Evolutionary conservation across 2,797 vertebrate species (phyloP).

Genomic region (Eulemur mongoz): DNA sequence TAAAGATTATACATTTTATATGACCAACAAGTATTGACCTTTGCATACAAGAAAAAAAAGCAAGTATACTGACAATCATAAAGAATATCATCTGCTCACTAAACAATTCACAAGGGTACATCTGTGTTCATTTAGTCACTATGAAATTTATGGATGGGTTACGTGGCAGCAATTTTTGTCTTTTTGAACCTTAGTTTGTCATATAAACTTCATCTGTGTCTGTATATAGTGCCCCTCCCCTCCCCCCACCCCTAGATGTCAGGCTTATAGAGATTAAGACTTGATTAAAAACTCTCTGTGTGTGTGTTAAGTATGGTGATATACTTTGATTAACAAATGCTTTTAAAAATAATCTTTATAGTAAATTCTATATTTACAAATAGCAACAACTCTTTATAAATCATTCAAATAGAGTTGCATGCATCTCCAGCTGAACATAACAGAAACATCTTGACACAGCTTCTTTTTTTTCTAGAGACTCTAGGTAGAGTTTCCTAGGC

Average conservation of each 20-base stretch:
- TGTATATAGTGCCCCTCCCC: rapidly evolving
- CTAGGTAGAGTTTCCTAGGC: not conserved
- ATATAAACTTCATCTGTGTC: not conserved
- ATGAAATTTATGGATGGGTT: not conserved
- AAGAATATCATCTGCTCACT: not conserved
- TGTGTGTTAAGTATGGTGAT: not conserved
- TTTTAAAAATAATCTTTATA: not conserved
- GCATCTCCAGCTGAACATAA: not conserved
- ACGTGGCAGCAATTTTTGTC: not conserved
- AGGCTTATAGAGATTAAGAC: not conserved
- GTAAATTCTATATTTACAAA: not conserved
- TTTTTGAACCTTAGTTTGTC: not conserved
- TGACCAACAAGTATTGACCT: not conserved
- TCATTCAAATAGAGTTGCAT: not conserved
- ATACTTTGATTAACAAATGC: not conserved
- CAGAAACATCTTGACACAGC: not conserved
- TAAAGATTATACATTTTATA: not conserved
- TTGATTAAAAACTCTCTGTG: not conserved
- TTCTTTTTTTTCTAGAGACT: not conserved
- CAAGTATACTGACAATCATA: not conserved
- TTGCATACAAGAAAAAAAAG: not conserved
- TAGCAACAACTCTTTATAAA: not conserved
- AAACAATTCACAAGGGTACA: not conserved
- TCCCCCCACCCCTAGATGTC: no score
- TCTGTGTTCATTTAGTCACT: not conserved